Conservation (phyloP, 2,888 invertebrate genomes). For the Onthophagus sagittarius region DNA sequence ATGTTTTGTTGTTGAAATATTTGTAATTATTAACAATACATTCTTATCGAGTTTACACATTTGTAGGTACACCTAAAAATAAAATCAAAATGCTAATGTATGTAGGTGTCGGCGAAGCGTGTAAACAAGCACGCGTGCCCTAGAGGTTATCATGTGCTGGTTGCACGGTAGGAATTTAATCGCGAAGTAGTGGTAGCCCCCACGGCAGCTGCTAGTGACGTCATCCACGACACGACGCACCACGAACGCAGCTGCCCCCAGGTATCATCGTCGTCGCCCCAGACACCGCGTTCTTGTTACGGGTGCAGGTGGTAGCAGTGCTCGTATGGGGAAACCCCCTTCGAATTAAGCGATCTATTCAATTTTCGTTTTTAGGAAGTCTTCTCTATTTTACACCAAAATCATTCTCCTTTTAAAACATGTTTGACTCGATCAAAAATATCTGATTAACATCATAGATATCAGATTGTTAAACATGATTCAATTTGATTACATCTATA, state of each 20-base stretch:
- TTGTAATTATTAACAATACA: too few species aligned
- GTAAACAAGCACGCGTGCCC: slow-evolving; percentile 32
- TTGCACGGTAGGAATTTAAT: slow-evolving; percentile 31
- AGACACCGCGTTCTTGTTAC: background rate
- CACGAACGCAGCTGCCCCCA: slow-evolving; percentile 29
- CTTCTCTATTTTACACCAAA: background rate
- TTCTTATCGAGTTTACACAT: too few species aligned
- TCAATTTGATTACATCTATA: too few species aligned
- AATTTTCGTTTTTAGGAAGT: background rate
- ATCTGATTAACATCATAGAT: background rate
- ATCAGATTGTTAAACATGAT: too few species aligned
- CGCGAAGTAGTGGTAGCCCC: slow-evolving; percentile 21
- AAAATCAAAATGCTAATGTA: slow-evolving; percentile 5
- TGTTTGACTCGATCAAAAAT: background rate
- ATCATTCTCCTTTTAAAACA: background rate
- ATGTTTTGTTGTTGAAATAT: too few species aligned
- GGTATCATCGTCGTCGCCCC: background rate
- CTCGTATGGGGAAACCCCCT: background rate
- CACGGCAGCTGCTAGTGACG: slow-evolving; percentile 32
- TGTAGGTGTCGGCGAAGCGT: slow-evolving; percentile 19
- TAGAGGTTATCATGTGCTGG: slow-evolving; percentile 25
- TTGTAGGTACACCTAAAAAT: background rate
- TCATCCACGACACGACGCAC: slow-evolving; percentile 23
- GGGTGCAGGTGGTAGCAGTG: background rate
- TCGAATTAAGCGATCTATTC: slow-evolving; percentile 11